Evolutionary conservation across 2,888 invertebrate genomes (phyloP), one percentile per base, ranked within the genome.

Genomic region (Oxycera nigricornis): DNA sequence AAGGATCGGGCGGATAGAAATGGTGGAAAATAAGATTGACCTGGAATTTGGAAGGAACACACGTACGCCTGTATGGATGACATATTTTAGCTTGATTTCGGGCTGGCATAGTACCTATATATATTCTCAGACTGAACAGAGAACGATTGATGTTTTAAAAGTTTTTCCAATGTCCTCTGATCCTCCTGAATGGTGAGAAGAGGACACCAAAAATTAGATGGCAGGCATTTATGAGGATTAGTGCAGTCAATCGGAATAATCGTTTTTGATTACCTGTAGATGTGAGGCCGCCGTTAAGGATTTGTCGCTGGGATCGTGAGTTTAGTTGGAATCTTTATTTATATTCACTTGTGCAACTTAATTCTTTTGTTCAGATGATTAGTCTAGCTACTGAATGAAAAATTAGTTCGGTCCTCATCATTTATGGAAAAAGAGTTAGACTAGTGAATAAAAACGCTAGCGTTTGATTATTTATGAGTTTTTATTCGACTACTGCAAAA

Each of bases 181-280:
- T n/a, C n/a, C n/a, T n/a, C 3, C 39, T 62, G 6, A 17, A 17
- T 22, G 17, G 26, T 62, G n/a, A 3, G 4, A 35, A 62, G 14
- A 7, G n/a, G 30, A 61, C 30, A 26, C 31, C 22, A 20, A 22
- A 68, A 50, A 11, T 24, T 14, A 72, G 39, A 59, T 59, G 57
- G 28, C 72, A 41, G 61, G 30, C 68, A 73, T 73, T 70, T 70
- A 52, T 52, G 28, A 24, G 62, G 76, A 74, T 76, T 72, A 74
- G 74, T 72, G 41, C 73, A 65, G 59, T 67, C 74, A 76, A 57
- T 74, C 65, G 76, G 67, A 75, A 57, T 76, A 76, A 76, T 76
- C 74, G 52, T 31, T 73, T 75, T 46, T 75, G 73, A 75, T 75
- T 26, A n/a, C n/a, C n/a, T n/a, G n/a, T n/a, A n/a, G n/a, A n/a